These are phyloP conservation scores for Atta texana DNA, from an alignment of 1,140 invertebrate species.

Conservation along the genomic window DNA sequence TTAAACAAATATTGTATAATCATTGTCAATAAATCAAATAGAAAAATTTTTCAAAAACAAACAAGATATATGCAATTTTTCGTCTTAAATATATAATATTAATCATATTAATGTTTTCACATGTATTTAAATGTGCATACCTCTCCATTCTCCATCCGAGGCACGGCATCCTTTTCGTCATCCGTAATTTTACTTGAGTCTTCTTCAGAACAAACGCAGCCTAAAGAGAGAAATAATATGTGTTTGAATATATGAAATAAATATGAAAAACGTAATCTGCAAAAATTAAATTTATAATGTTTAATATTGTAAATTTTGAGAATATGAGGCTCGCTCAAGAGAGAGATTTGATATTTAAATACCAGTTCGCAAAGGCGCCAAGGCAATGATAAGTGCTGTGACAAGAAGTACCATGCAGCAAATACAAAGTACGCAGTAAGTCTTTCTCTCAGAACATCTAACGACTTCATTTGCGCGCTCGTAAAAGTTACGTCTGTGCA, in stretches of 20 bases:
- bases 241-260: background rate
- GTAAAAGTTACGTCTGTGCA: constrained; percentile 91
- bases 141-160: constrained; percentile 91
- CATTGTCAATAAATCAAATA: background rate
- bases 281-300: background rate
- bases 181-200: constrained; percentile 89
- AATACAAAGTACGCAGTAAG: constrained; percentile 91
- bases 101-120: background rate
- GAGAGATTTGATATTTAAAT: constrained; percentile 34
- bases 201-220: constrained; percentile 91
- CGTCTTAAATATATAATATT: background rate
- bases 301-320: background rate
- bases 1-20: too few relatives aligned
- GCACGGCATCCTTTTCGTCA: constrained; percentile 88
- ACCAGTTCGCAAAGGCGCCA: constrained; percentile 93
- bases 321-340: background rate
- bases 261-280: background rate
- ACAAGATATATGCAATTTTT: background rate
- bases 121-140: constrained; percentile 63
- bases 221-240: constrained; percentile 81
- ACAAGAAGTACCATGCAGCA: constrained; percentile 92
- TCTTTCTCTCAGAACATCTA: constrained; percentile 94
- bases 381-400: constrained; percentile 95
- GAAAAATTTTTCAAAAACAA: background rate
- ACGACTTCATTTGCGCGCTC: constrained; percentile 91